Evolutionary conservation across 2,888 invertebrate species (phyloP).

Genomic region (Aradus depressus): DNA sequence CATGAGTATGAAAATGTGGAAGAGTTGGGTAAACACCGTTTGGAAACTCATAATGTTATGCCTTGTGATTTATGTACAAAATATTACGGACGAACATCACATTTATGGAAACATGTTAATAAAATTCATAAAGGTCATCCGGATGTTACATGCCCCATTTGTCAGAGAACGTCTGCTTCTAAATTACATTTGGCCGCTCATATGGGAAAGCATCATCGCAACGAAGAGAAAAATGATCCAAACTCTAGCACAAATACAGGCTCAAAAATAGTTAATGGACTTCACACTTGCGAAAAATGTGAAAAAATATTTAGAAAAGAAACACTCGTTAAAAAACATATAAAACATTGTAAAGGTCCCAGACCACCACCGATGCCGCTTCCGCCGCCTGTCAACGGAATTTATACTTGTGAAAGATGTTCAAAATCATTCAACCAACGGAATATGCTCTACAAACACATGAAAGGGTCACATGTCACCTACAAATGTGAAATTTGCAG

Average conservation of each 20-base stretch:
- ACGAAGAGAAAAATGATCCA: conserved; percentile 15
- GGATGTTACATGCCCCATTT: conserved; percentile 47
- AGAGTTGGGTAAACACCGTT: conserved; percentile 43
- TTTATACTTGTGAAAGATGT: conserved; percentile 43
- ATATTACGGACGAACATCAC: conserved; percentile 48
- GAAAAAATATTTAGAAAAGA: conserved; percentile 46
- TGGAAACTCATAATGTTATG: conserved; percentile 43
- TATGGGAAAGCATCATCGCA: conserved; percentile 35
- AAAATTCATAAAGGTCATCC: conserved; percentile 47
- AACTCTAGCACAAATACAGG: conserved; percentile 9
- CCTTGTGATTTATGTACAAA: conserved; percentile 51
- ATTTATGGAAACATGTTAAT: conserved; percentile 51
- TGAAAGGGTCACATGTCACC: conserved; percentile 42
- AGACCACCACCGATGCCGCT: conserved; percentile 30
- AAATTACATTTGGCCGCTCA: conserved; percentile 47
- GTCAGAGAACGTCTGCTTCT: conserved; percentile 47
- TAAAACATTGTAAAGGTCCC: conserved; percentile 43
- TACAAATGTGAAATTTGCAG: conserved; percentile 48
- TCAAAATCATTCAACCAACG: conserved; percentile 43
- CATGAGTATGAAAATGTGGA: conserved; percentile 39
- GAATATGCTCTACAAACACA: conserved; percentile 43
- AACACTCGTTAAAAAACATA: conserved; percentile 45
- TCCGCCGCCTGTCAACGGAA: conserved; percentile 29
- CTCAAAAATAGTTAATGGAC: conserved; percentile 32
- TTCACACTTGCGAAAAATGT: conserved; percentile 45